These are phyloP conservation scores for Ochropleura plecta DNA, from an alignment of 2,888 invertebrate species.

Conservation along the genomic window DNA sequence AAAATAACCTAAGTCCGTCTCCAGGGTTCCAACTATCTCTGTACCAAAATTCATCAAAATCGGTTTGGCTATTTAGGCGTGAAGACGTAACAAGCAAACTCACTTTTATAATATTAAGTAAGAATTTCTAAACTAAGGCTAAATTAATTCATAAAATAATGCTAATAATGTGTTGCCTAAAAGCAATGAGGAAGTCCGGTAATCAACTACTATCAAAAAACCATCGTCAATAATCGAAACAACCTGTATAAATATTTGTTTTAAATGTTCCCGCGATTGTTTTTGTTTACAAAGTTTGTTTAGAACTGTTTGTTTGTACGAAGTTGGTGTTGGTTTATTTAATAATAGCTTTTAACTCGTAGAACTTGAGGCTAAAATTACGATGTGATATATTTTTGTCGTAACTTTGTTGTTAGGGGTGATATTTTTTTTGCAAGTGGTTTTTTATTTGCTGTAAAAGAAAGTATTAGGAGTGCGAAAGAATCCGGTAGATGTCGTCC, in stretches of 20 bases:
- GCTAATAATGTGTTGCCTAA: background rate
- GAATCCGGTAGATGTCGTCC: background rate
- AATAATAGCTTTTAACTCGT: constrained; percentile 50
- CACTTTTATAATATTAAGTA: too few relatives aligned
- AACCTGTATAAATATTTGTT: constrained; percentile 54
- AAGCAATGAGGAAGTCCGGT: background rate
- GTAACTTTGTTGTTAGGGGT: background rate
- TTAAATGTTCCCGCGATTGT: constrained; percentile 56
- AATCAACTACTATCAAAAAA: background rate
- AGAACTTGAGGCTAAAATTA: constrained; percentile 14
- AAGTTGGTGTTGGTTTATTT: constrained; percentile 54
- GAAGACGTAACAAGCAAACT: too few relatives aligned
- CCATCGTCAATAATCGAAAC: constrained; percentile 26
- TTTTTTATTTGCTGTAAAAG: background rate
- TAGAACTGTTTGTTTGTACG: constrained; percentile 48
- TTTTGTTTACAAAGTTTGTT: constrained; percentile 59
- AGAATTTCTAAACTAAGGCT: background rate
- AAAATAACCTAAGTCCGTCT: too few relatives aligned
- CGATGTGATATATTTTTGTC: background rate
- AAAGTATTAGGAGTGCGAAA: background rate
- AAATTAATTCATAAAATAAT: background rate
- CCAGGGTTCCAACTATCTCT: too few relatives aligned
- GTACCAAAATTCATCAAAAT: too few relatives aligned
- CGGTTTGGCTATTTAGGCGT: too few relatives aligned
- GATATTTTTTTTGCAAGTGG: background rate